Evolutionary conservation across 2,113 vertebrate genomes (phyloP).

Genomic region (Hemiprocne comata): DNA sequence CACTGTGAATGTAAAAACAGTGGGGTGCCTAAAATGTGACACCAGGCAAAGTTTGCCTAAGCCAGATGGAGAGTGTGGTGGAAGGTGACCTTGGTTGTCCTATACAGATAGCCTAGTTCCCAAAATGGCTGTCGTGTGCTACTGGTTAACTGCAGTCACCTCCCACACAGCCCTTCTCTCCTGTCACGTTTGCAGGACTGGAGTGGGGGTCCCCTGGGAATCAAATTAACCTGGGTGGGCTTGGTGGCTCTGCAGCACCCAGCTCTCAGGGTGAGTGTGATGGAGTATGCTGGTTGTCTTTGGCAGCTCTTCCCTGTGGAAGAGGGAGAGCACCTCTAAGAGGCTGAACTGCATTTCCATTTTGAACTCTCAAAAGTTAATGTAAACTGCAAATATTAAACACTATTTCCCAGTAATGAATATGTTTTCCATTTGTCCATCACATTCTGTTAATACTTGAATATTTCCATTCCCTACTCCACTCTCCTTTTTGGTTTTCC

Average conservation of each 20-base stretch:
- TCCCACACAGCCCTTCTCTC: neutral
- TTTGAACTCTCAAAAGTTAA: neutral
- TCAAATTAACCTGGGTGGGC: neutral
- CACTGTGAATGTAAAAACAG: neutral
- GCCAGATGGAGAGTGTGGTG: neutral
- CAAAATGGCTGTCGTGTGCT: neutral
- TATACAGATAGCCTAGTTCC: neutral
- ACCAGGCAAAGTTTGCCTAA: neutral
- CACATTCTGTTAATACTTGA: neutral
- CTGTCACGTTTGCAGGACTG: neutral
- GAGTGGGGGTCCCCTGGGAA: neutral
- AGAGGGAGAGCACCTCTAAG: neutral
- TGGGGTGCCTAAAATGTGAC: neutral
- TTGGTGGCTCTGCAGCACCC: neutral
- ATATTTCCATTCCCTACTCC: neutral
- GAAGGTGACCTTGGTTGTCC: neutral
- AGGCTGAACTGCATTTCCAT: neutral
- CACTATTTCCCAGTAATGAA: neutral
- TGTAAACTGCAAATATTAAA: neutral
- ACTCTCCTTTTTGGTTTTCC: neutral
- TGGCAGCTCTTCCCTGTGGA: neutral
- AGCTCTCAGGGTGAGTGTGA: neutral
- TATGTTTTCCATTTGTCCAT: slow-evolving; percentile 31
- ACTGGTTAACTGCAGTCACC: fast-evolving
- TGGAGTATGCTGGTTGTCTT: neutral